These are phyloP conservation scores for Festucalex cinctus DNA, from an alignment of 2,113 vertebrate genomes.

Conservation along the genomic window DNA sequence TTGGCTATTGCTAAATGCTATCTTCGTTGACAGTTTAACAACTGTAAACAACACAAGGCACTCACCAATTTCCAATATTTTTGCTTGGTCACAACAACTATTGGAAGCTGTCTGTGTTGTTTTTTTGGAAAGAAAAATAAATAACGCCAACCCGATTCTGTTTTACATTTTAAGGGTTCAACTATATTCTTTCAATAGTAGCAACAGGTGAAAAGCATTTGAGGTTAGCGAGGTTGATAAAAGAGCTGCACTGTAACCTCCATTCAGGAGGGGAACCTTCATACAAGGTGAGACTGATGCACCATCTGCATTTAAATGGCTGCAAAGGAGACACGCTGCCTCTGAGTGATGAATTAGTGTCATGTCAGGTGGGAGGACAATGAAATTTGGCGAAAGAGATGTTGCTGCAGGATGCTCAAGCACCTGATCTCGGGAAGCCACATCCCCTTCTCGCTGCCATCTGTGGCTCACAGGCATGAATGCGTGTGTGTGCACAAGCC, in stretches of 20 bases:
- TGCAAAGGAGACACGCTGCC: constrained; percentile 43
- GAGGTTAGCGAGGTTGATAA: not conserved
- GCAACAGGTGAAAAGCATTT: not conserved
- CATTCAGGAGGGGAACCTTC: constrained; percentile 36
- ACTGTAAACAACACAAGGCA: too few species aligned
- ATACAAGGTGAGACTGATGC: constrained; percentile 49
- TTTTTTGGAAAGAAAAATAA: too few species aligned
- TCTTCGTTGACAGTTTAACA: too few species aligned
- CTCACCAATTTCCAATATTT: too few species aligned
- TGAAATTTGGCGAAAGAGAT: constrained; percentile 57
- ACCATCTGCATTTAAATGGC: constrained; percentile 53
- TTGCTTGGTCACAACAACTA: too few species aligned
- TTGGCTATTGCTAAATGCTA: too few species aligned
- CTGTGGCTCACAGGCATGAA: constrained; percentile 49
- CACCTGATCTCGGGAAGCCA: constrained; percentile 62
- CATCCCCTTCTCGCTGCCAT: constrained; percentile 60
- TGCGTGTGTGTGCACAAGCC: not conserved
- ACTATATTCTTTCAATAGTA: not conserved
- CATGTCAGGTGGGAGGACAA: constrained; percentile 51
- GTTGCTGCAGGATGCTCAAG: constrained; percentile 53
- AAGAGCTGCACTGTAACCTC: constrained; percentile 9
- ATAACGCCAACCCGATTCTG: not conserved
- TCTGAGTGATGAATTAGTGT: constrained; percentile 65
- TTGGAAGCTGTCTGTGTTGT: too few species aligned
- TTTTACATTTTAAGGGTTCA: not conserved